A percentile compares a stretch with the other conserved stretches of the same genome.
Conservation (phyloP, 2,113 vertebrate species). For the Sialia sialis region DNA sequence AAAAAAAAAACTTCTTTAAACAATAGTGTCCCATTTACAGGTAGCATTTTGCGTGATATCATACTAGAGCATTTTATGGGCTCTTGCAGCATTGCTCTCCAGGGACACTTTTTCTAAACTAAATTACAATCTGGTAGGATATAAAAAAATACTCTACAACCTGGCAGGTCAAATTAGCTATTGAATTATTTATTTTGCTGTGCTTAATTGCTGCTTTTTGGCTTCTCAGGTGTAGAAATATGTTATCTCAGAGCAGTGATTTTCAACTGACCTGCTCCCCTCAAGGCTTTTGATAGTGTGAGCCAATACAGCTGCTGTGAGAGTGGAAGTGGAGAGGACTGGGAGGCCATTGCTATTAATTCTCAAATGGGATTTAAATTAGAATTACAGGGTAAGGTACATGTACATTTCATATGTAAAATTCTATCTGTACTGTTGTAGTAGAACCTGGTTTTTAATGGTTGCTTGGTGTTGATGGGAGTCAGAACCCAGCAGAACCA, state of each 20-base stretch:
- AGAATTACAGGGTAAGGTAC: neutral
- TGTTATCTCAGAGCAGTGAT: constrained; percentile 2
- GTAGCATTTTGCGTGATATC: neutral
- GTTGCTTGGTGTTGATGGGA: neutral
- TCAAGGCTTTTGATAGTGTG: neutral
- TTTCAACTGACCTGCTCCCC: constrained; percentile 11
- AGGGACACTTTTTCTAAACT: constrained; percentile 23
- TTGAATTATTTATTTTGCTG: constrained; percentile 66
- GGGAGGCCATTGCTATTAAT: neutral
- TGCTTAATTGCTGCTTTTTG: constrained; percentile 58
- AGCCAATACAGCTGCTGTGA: neutral
- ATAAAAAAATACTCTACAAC: constrained; percentile 26
- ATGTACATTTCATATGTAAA: neutral
- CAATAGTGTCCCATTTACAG: neutral
- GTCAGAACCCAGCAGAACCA: neutral
- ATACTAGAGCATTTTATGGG: neutral
- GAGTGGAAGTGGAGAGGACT: neutral
- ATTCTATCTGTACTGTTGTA: neutral
- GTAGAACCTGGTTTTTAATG: neutral
- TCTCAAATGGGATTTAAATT: neutral
- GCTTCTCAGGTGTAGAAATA: constrained; percentile 27
- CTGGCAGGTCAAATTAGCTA: constrained; percentile 50
- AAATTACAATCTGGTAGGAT: constrained; percentile 25
- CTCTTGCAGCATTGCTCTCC: constrained; percentile 2
- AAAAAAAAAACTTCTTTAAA: neutral